phyloP scores from a whole-genome alignment of 2,797 vertebrate species.

The Xiphorhynchus erythropygius region DNA sequence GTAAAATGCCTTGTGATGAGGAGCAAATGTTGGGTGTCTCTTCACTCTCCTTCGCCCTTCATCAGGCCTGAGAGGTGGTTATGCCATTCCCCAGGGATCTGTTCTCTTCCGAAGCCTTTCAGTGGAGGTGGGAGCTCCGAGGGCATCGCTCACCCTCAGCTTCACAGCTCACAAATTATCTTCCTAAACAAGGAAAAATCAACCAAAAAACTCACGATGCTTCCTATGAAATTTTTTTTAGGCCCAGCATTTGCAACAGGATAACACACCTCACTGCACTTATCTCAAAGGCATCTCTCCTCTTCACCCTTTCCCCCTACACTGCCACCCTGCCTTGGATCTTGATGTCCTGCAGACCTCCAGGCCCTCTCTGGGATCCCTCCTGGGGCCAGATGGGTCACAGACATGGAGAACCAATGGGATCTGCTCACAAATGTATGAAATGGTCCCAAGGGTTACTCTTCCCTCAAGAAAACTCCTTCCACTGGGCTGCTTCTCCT shows the following conservation, averaged over 20 bases:
- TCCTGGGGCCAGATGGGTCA: neutral
- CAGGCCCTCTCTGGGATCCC: neutral
- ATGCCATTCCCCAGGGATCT: neutral
- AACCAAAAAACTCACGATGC: neutral
- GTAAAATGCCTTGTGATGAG: fast-evolving
- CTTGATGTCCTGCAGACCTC: neutral
- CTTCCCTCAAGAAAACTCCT: neutral
- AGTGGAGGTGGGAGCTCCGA: fast-evolving
- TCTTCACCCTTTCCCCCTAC: neutral
- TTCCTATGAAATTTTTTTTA: neutral
- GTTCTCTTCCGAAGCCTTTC: neutral
- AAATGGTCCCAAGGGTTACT: neutral
- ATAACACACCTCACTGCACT: neutral
- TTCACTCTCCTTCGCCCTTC: neutral
- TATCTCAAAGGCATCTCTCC: neutral
- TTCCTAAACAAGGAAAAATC: neutral
- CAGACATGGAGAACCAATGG: fast-evolving
- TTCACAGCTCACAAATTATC: neutral
- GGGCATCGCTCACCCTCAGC: fast-evolving
- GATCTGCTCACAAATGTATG: neutral
- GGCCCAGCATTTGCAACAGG: neutral
- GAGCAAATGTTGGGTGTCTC: neutral
- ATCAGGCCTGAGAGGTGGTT: neutral
- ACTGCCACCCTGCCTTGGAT: neutral
- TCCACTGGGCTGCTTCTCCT: neutral